phyloP scores from a whole-genome alignment of 2,888 invertebrate species.

The Acleris holmiana region DNA sequence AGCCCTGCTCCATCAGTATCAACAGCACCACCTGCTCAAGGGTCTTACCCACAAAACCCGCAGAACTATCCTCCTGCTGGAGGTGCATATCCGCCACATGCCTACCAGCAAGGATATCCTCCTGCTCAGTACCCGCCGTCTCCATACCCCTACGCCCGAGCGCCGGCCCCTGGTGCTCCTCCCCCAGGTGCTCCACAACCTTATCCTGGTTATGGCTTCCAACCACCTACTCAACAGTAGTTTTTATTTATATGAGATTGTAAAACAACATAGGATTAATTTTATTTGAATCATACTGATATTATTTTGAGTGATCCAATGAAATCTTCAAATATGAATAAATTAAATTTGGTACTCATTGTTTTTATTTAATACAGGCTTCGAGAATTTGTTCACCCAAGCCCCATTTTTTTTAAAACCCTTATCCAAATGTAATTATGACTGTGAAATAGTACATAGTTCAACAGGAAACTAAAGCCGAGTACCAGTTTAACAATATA shows the following conservation, averaged over 20 bases:
- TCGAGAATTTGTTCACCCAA: too few relatives aligned
- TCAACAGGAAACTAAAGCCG: too few relatives aligned
- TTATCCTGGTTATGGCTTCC: constrained; percentile 91
- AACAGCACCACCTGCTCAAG: constrained; percentile 83
- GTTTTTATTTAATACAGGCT: constrained; percentile 12
- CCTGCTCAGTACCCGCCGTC: constrained; percentile 84
- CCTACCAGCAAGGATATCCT: constrained; percentile 80
- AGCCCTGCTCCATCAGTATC: constrained; percentile 80
- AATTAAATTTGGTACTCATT: constrained; percentile 29
- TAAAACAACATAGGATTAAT: background rate
- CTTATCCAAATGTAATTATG: too few relatives aligned
- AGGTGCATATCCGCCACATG: constrained; percentile 80
- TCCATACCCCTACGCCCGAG: constrained; percentile 83
- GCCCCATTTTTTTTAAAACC: too few relatives aligned
- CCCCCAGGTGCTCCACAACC: constrained; percentile 90
- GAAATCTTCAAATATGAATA: constrained; percentile 37
- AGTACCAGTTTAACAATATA: too few relatives aligned
- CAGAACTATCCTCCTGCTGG: constrained; percentile 75
- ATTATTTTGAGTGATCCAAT: constrained; percentile 12
- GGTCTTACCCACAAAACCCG: constrained; percentile 82
- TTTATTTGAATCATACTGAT: constrained; percentile 14
- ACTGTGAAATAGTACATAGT: too few relatives aligned
- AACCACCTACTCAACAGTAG: constrained; percentile 89
- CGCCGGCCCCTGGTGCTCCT: constrained; percentile 86
- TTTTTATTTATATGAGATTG: constrained; percentile 4